Evolutionary conservation across 2,113 vertebrate species (phyloP).

Genomic region (Psettodes erumei): DNA sequence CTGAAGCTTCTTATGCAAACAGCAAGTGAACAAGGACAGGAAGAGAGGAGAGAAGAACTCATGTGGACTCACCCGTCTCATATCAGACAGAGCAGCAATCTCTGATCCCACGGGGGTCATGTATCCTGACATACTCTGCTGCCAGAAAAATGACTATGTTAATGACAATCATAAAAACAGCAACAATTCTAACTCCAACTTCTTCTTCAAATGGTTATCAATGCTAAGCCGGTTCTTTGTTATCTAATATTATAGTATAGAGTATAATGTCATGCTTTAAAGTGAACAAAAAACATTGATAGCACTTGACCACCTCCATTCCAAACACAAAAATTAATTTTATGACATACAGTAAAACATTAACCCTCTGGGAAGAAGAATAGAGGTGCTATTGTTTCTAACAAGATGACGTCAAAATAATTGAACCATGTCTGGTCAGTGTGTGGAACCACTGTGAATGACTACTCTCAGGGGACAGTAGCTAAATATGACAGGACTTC

Average conservation of each 20-base stretch:
- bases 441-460: too few species aligned
- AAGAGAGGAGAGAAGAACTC: not conserved
- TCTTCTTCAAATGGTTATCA: not conserved
- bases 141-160: conserved; percentile 23
- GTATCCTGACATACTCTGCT: conserved; percentile 90
- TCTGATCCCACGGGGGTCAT: conserved; percentile 91
- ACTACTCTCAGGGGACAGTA: too few species aligned
- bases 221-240: not conserved
- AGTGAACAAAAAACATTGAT: not conserved
- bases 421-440: too few species aligned
- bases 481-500: too few species aligned
- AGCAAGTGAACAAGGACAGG: not conserved
- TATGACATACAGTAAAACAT: not conserved
- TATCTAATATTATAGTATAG: not conserved
- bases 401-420: not conserved
- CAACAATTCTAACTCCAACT: too few species aligned
- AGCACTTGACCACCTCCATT: not conserved
- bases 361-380: not conserved
- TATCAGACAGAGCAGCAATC: conserved; percentile 88
- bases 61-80: conserved; percentile 88
- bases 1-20: not conserved
- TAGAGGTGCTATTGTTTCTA: not conserved
- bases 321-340: not conserved
- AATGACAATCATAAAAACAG: not conserved
- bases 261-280: not conserved